Conservation (phyloP, 2,797 vertebrate genomes). For the Myotis vivesi region DNA sequence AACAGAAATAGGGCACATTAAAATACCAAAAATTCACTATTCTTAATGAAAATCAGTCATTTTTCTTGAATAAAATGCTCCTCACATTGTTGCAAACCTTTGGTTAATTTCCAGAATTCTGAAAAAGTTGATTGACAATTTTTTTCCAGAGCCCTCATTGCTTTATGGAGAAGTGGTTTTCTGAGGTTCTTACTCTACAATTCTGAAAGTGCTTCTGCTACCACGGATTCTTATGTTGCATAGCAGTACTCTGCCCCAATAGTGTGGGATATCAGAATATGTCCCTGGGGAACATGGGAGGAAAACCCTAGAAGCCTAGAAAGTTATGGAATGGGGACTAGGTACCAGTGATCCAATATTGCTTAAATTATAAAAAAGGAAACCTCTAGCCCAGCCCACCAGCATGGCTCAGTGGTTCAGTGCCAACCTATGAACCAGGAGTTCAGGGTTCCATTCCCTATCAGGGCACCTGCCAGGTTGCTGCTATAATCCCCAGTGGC, state of each 20-base stretch:
- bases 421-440: no score
- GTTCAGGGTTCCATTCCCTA: no score
- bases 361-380: background rate
- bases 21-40: background rate
- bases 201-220: background rate
- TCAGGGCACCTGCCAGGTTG: no score
- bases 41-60: background rate
- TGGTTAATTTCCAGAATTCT: slow-evolving; percentile 9
- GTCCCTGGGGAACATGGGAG: background rate
- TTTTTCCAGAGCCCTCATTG: background rate
- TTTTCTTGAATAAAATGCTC: background rate
- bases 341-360: background rate
- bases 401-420: no score
- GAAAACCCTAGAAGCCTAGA: background rate
- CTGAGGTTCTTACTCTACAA: background rate
- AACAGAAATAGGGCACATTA: background rate
- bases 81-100: background rate
- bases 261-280: background rate
- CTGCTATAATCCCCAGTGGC: no score
- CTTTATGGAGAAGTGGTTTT: background rate
- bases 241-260: background rate
- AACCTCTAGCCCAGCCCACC: background rate
- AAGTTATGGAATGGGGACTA: background rate
- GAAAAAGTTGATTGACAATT: background rate
- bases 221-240: background rate